Evolutionary conservation across 1,140 invertebrate genomes (phyloP), one percentile per base, ranked within the genome.

Genomic region (Lepeophtheirus salmonis): DNA sequence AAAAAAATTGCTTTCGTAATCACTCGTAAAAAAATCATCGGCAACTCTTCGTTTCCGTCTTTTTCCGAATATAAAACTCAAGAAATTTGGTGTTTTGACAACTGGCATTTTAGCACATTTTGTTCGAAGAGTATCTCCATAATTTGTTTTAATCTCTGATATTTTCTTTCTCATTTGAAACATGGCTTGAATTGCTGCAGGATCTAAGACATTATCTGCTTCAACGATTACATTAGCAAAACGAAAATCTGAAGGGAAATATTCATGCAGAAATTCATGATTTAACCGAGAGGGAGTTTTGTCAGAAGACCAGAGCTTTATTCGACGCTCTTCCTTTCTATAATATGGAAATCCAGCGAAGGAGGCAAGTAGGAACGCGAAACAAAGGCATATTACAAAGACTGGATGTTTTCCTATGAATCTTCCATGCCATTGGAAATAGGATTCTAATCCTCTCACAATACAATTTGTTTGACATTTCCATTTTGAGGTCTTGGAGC

Each of bases 81-180:
- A 21, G 16, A 52, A 30, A 60, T 57, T 25, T 20, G 57, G 57
- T 21, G 49, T 12, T 41, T 60, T 60, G 6, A 60, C 20, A 14
- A 60, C 48, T 16, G 57, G 57, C 13, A 20, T n/a, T 21, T 52
- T 52, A 4, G 18, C 17, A 50, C 57, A 60, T 16, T 53, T n/a
- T 4, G 23, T 18, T 21, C 50, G 16, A 48, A 21, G 30, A 16
- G 23, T 50, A 12, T 53, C 26, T 20, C 49, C 49, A 20, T 52
- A n/a, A 14, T 21, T 50, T 16, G 30, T 51, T 3, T 21, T 14
- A 3, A 60, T 60, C 6, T 48, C 20, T 13, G 17, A 13, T n/a
- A 60, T 60, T 17, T 20, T 20, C n/a, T 60, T 60, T 3, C 41
- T 24, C 49, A 60, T 51, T 51, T 17, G 13, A 50, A 30, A 60